Conservation (phyloP, 1,140 invertebrate species). For the Philopotamus ludificatus region DNA sequence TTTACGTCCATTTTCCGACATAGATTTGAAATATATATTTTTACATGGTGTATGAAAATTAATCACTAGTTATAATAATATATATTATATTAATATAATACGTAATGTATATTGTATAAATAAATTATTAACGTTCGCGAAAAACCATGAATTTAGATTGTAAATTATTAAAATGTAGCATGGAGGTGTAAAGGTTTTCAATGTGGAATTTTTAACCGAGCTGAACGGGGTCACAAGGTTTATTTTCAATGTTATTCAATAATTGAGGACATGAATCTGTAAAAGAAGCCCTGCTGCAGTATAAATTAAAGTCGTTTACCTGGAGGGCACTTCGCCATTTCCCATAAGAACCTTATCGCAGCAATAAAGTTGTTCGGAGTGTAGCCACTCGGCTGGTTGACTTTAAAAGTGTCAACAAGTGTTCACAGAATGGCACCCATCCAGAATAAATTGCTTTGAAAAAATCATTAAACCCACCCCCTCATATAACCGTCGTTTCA, state of each 20-base stretch:
- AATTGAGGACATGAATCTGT: background rate
- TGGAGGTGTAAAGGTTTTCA: too few species aligned
- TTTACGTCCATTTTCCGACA: too few species aligned
- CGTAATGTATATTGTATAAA: too few species aligned
- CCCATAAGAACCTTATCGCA: slow-evolving; percentile 4
- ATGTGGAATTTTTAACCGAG: too few species aligned
- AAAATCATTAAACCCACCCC: background rate
- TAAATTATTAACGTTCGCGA: background rate
- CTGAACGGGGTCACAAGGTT: too few species aligned
- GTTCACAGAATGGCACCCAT: background rate
- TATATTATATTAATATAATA: too few species aligned
- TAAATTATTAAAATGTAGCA: too few species aligned
- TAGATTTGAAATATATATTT: too few species aligned
- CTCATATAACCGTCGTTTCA: too few species aligned
- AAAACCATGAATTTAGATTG: background rate
- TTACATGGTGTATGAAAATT: too few species aligned
- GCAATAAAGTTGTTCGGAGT: slow-evolving; percentile 9
- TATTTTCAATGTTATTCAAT: background rate
- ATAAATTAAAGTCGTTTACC: slow-evolving; percentile 18
- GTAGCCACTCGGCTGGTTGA: background rate
- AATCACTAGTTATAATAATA: too few species aligned
- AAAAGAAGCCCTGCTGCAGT: background rate
- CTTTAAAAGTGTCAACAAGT: background rate
- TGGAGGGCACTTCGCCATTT: background rate
- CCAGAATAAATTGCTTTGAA: background rate